Evolutionary conservation across 2,113 vertebrate species (phyloP), one percentile per base, ranked within the genome.

Genomic region (Cottus gobio): DNA sequence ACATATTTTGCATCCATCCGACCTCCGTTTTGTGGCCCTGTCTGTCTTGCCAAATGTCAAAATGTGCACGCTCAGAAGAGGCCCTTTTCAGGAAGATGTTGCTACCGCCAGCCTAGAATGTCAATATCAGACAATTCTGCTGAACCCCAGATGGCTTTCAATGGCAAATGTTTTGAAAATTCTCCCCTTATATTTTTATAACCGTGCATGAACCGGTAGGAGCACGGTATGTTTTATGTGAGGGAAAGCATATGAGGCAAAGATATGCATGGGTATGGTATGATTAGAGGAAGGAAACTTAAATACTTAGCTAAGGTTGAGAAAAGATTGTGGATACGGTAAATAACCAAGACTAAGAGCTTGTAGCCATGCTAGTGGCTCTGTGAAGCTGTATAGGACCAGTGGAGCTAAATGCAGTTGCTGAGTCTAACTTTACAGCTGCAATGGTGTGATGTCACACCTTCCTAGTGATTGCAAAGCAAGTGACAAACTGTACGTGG

Each of bases 361-460:
- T 22, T 48, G 46, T 7, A 48, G 46, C 15, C 44, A 46, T 46
- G 44, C 46, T 48, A 48, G 46, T n/a, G 4, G 50, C 50, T 52
- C 48, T 54, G 50, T 52, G 50, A 52, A n/a, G 50, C 50, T 48
- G 46, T 48, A 20, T 48, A 48, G 46, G 18, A 20, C 20, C 46
- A 48, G 18, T 20, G 46, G 46, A 2, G 46, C 46, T 48, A 22
- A 48, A 22, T 48, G 46, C 46, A 46, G 64, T 24, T 46, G 60
- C 37, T 15, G 48, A 48, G 62, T 57, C 34, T 50, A 10, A 48
- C 24, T 39, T 34, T 5, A 28, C 15, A 26, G 44, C 22, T 76
- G 52, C 20, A 22, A 2, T 31, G 54, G 61, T 68, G 78, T 57
- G 13, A 73, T 69, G 63, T 78, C 63, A 70, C 79, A 69, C 68